Percentiles rank a stretch among this genome's conserved stretches.
phyloP scores from a whole-genome alignment of 1,140 invertebrate genomes.

The Euwallacea similis region DNA sequence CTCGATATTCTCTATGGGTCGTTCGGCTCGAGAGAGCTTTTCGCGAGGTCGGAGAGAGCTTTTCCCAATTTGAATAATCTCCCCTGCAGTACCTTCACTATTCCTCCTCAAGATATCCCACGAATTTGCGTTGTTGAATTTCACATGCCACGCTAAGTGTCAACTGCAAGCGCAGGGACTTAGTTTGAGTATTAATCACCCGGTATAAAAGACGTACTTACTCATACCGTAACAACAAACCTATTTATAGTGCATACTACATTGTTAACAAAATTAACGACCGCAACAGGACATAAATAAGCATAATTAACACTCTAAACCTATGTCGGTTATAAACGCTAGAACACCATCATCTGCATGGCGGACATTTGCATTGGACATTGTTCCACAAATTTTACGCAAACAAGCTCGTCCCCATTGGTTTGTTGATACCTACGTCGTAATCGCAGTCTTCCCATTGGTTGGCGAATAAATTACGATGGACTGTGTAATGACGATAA shows the following conservation, averaged over 20 bases:
- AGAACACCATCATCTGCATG: neutral
- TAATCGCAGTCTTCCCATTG: constrained; percentile 13
- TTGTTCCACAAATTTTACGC: constrained; percentile 18
- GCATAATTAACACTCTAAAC: neutral
- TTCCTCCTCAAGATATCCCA: too few relatives aligned
- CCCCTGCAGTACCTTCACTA: too few relatives aligned
- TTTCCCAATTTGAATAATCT: too few relatives aligned
- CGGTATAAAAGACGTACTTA: too few relatives aligned
- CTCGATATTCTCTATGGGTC: too few relatives aligned
- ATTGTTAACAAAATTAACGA: constrained; percentile 16
- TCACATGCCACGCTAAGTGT: too few relatives aligned
- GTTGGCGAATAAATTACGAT: constrained; percentile 14
- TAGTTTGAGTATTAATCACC: too few relatives aligned
- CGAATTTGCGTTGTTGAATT: too few relatives aligned
- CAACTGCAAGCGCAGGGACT: too few relatives aligned
- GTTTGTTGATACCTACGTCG: neutral
- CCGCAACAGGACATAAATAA: constrained; percentile 11
- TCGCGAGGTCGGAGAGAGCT: too few relatives aligned
- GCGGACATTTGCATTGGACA: constrained; percentile 26
- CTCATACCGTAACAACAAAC: neutral
- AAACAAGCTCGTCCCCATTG: constrained; percentile 12
- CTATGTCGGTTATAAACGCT: neutral
- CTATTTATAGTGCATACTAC: neutral
- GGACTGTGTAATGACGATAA: constrained; percentile 29
- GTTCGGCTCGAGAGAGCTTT: too few relatives aligned